Conservation (phyloP, 1,140 invertebrate genomes). For the Drosophila melanica region DNA sequence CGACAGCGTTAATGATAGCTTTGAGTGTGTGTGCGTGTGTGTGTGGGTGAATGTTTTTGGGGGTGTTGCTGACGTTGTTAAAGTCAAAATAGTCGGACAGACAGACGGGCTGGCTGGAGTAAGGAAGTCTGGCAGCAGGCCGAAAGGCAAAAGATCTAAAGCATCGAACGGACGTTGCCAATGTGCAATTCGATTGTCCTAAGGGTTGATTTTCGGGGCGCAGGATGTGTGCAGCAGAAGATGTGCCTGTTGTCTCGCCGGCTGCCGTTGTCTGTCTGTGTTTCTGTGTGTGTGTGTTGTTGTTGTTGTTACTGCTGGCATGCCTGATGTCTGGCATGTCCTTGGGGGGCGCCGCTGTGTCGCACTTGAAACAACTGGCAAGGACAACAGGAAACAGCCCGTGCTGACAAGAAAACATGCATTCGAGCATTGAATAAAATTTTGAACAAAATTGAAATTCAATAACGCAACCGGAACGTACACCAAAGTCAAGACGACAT, state of each 20-base stretch:
- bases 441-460: conserved; percentile 59
- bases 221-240: conserved; percentile 32
- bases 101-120: conserved; percentile 29
- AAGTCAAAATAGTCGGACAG: conserved; percentile 72
- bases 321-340: conserved; percentile 31
- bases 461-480: conserved; percentile 54
- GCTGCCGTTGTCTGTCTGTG: conserved; percentile 7
- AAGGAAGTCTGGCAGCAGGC: neutral
- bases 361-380: conserved; percentile 45
- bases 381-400: conserved; percentile 48
- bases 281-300: conserved; percentile 11
- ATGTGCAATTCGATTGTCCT: conserved; percentile 51
- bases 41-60: conserved; percentile 34
- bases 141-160: conserved; percentile 22
- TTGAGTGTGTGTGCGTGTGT: conserved; percentile 25
- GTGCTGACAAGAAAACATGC: conserved; percentile 46
- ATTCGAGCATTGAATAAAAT: conserved; percentile 46
- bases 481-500: conserved; percentile 17
- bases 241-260: conserved; percentile 49
- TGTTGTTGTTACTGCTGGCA: conserved; percentile 8
- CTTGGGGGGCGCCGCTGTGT: conserved; percentile 30
- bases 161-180: conserved; percentile 31
- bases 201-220: conserved; percentile 56
- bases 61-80: conserved; percentile 79
- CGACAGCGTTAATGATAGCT: conserved; percentile 71